Percentiles rank a stretch among this genome's conserved stretches.
Conservation (phyloP, 2,797 vertebrate species). For the Aplochiton taeniatus region DNA sequence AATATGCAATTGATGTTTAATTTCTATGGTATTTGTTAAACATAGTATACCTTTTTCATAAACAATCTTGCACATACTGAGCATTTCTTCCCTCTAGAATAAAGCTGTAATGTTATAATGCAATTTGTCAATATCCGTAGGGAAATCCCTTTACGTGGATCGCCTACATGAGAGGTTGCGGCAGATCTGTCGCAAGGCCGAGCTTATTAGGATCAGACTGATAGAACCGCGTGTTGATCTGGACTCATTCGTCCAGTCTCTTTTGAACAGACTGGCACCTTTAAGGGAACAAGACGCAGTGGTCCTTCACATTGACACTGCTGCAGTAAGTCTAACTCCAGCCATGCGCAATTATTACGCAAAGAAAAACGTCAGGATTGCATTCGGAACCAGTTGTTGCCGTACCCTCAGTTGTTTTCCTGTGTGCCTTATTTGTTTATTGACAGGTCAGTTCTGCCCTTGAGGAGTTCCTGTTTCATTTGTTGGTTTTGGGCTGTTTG, state of each 20-base stretch:
- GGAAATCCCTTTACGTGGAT: constrained; percentile 76
- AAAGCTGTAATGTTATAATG: background rate
- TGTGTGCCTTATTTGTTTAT: background rate
- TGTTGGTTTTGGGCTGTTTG: constrained; percentile 74
- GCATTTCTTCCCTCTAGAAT: background rate
- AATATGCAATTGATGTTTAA: no score
- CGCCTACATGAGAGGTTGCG: constrained; percentile 68
- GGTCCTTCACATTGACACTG: constrained; percentile 75
- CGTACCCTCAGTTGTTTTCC: no score
- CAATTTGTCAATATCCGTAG: constrained; percentile 44
- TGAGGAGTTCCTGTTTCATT: constrained; percentile 75
- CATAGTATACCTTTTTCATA: no score
- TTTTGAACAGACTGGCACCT: constrained; percentile 50
- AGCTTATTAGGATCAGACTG: constrained; percentile 60
- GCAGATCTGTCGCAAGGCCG: constrained; percentile 36
- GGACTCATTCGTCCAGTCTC: constrained; percentile 61
- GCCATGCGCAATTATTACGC: no score
- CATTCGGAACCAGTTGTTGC: no score
- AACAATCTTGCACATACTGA: no score
- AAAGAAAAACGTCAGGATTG: no score
- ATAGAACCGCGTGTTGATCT: constrained; percentile 65
- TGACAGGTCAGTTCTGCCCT: constrained; percentile 71
- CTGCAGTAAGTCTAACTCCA: constrained; percentile 62
- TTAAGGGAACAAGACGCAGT: constrained; percentile 65
- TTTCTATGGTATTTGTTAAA: no score